Conservation (phyloP, 2,113 vertebrate genomes). For the Bothrops jararaca region DNA sequence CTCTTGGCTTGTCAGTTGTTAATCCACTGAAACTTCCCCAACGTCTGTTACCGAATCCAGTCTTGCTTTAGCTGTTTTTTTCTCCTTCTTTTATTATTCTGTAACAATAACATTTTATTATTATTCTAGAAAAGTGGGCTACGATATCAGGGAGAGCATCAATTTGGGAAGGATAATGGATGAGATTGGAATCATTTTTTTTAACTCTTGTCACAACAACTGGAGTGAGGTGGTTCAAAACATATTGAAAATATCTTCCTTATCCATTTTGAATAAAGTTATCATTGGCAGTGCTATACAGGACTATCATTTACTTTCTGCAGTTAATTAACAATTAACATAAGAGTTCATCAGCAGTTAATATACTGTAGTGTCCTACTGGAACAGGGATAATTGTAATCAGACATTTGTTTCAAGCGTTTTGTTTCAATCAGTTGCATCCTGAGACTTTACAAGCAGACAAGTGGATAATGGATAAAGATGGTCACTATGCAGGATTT, state of each 20-base stretch:
- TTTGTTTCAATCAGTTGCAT: neutral
- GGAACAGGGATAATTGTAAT: neutral
- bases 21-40: neutral
- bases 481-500: neutral
- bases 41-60: neutral
- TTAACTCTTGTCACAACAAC: neutral
- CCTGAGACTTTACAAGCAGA: neutral
- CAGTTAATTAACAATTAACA: neutral
- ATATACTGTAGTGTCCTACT: neutral
- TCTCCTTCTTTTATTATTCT: neutral
- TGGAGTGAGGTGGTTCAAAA: neutral
- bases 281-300: neutral
- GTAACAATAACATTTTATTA: neutral
- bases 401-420: neutral
- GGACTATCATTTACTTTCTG: neutral
- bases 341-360: neutral
- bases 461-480: neutral
- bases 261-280: neutral
- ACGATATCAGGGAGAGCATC: neutral
- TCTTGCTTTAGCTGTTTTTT: neutral
- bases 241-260: neutral
- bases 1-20: neutral
- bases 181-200: neutral
- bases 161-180: neutral
- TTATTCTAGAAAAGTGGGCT: neutral